Base-by-base conservation (phyloP, 2,888 invertebrate species). In the Allacma fusca region DNA sequence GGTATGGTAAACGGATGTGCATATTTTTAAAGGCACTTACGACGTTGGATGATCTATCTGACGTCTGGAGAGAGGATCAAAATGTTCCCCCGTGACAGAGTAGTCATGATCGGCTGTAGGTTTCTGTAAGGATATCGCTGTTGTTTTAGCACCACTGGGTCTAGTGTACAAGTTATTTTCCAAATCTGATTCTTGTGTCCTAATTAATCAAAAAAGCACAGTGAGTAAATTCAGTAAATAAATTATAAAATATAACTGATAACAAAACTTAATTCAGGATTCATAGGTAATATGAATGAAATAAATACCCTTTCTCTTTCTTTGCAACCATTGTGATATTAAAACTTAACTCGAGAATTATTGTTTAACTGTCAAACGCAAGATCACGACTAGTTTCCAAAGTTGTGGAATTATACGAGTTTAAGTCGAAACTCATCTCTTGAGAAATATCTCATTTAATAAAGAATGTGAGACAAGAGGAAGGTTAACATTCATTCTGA, bases 11-110 rank as follows among this genome's bases (percentile, higher is more conserved):
- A 2, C 4, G 4, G 9, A 50, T 9, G 2, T 50, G 19, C 5
- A 19, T 5, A 23, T 62, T 2, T 24, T 62, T 13, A 50, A 70
- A 19, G 91, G 89, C n/a, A 50, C 87, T 86, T 93, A 95, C 81
- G 93, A 93, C 2, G 94, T 93, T 0, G 94, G 93, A 87, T 93
- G 91, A 85, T 93, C 92, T 83, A 93, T 86, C 77, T 90, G 89
- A 84, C 93, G 89, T 86, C 93, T 91, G 23, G 90, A 87, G 16
- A 91, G 88, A 64, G 92, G 92, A 86, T 92, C 88, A 82, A 88
- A 89, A 64, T 83, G 80, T 44, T 83, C 83, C 44, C 83, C 84
- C 19, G 82, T 83, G 43, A 82, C 79, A 34, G 82, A 82, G 69
- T 81, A 83, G 57, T 84, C 84, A 76, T 81, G 80, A 9, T 81